A percentile compares a stretch with the other conserved stretches of the same genome.
phyloP scores from a whole-genome alignment of 2,797 vertebrate species.

The Calcarius lapponicus region DNA sequence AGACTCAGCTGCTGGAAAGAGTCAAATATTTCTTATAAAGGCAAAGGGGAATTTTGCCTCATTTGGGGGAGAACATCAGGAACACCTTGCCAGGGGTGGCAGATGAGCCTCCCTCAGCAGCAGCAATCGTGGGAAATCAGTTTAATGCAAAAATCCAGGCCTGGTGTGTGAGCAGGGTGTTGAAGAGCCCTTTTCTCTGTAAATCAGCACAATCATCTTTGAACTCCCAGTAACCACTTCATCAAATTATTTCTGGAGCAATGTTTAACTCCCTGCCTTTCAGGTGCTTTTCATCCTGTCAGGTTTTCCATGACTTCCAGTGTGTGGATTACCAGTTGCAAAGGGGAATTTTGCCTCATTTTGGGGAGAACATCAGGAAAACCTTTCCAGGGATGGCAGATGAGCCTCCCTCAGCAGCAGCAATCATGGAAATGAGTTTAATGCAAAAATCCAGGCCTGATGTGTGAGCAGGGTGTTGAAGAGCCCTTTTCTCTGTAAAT shows the following conservation, averaged over 20 bases:
- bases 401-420: neutral
- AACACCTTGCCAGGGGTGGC: neutral
- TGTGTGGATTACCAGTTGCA: no score
- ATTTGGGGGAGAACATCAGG: neutral
- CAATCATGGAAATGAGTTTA: accelerated
- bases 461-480: neutral
- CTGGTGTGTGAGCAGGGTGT: neutral
- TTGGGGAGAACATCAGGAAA: neutral
- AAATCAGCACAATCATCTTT: neutral
- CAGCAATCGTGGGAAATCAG: accelerated
- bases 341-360: neutral
- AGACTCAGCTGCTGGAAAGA: neutral
- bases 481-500: neutral
- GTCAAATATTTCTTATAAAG: neutral
- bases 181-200: neutral
- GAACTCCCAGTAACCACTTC: neutral
- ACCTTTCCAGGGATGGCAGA: neutral
- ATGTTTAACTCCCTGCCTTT: neutral
- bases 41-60: neutral
- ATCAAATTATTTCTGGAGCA: neutral
- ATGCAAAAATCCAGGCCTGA: neutral
- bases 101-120: neutral
- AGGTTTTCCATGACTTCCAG: no score
- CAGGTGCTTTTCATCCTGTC: neutral
- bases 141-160: neutral